These are phyloP conservation scores for Eupeodes luniger DNA, from an alignment of 2,888 invertebrate genomes.

Conservation along the genomic window DNA sequence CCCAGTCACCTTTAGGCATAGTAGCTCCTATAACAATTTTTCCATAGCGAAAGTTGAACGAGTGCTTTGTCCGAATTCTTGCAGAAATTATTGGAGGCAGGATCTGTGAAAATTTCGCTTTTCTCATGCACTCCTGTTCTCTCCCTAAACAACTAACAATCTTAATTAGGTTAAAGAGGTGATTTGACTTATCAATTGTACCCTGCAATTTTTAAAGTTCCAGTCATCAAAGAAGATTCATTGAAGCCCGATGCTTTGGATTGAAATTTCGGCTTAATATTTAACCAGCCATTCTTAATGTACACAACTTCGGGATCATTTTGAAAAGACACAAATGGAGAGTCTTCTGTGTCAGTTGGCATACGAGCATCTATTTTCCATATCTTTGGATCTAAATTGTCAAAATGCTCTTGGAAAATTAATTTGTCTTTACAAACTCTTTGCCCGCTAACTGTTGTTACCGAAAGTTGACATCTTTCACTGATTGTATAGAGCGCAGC, in stretches of 20 bases:
- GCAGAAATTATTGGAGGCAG: constrained; percentile 89
- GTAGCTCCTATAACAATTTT: constrained; percentile 89
- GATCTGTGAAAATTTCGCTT: constrained; percentile 83
- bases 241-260: constrained; percentile 49
- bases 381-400: constrained; percentile 83
- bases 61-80: constrained; percentile 86
- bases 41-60: constrained; percentile 90
- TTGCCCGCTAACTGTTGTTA: constrained; percentile 82
- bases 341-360: constrained; percentile 84
- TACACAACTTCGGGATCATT: constrained; percentile 80
- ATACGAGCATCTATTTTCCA: constrained; percentile 87
- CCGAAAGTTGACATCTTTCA: constrained; percentile 46
- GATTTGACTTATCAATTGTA: not conserved
- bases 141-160: constrained; percentile 63
- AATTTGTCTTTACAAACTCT: constrained; percentile 84
- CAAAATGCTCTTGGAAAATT: constrained; percentile 88
- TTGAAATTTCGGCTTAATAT: constrained; percentile 82
- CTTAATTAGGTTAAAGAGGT: constrained; percentile 16
- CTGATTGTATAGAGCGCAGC: not conserved
- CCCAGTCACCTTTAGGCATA: constrained; percentile 91
- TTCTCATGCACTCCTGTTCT: not conserved
- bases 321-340: constrained; percentile 85
- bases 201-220: not conserved
- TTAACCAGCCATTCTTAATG: constrained; percentile 80
- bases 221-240: constrained; percentile 47